Percentiles rank a stretch among this genome's conserved stretches.
Evolutionary conservation across 1,140 invertebrate species (phyloP).

Genomic region (Nomia melanderi): DNA sequence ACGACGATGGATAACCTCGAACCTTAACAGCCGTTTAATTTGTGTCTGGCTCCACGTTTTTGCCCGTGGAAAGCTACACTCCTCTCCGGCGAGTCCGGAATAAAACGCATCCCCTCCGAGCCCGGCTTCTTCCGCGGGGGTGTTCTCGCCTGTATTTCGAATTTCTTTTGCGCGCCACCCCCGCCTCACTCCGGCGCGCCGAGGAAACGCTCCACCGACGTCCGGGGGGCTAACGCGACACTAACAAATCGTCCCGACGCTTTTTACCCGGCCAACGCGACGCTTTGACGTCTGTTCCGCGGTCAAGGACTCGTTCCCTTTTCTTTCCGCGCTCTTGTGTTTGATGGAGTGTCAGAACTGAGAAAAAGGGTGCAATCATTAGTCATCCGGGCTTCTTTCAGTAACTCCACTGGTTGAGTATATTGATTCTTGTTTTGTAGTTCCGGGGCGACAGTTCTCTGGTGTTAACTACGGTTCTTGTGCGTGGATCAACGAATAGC

Average conservation of each 20-base stretch:
- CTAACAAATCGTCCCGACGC: slow-evolving; percentile 53
- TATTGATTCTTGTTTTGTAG: too few species aligned
- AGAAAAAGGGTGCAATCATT: too few species aligned
- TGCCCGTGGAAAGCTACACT: slow-evolving; percentile 30
- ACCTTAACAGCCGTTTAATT: slow-evolving; percentile 67
- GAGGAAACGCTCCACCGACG: too few species aligned
- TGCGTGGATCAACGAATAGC: too few species aligned
- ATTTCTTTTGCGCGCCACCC: slow-evolving; percentile 35
- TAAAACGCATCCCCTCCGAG: slow-evolving; percentile 43
- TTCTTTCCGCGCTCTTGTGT: too few species aligned
- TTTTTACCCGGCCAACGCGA: slow-evolving; percentile 10
- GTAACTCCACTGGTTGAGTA: too few species aligned
- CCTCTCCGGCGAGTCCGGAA: slow-evolving; percentile 31
- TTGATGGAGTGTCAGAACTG: too few species aligned
- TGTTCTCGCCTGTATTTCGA: slow-evolving; percentile 55
- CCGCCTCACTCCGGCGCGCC: too few species aligned
- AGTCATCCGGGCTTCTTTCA: too few species aligned
- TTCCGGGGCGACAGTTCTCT: too few species aligned
- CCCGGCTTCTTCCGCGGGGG: slow-evolving; percentile 17
- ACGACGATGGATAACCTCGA: slow-evolving; percentile 63
- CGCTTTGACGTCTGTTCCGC: background rate
- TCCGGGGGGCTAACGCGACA: slow-evolving; percentile 38
- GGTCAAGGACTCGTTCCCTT: too few species aligned
- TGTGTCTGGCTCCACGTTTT: slow-evolving; percentile 65
- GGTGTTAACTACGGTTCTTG: too few species aligned